These are phyloP conservation scores for Heliconius congener DNA, from an alignment of 1,140 invertebrate genomes.

Conservation along the genomic window DNA sequence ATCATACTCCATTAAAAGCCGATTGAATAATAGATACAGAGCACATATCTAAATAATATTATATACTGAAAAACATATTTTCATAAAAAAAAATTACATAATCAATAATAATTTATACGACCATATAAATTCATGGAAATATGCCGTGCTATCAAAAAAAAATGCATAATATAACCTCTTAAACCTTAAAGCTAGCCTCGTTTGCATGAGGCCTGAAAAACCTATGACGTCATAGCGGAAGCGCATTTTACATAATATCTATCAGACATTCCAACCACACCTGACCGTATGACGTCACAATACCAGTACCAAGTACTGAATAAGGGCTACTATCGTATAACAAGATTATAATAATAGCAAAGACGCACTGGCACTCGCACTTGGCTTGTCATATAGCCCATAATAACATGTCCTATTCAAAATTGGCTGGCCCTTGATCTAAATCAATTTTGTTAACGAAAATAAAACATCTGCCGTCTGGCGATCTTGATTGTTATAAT, in stretches of 20 bases:
- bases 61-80: no score
- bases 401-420: conserved; percentile 53
- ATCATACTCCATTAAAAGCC: no score
- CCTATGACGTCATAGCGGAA: conserved; percentile 46
- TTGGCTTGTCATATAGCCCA: conserved; percentile 47
- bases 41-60: no score
- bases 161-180: conserved; percentile 1
- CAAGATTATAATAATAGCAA: conserved; percentile 63
- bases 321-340: conserved; percentile 51
- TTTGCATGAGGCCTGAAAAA: conserved; percentile 25
- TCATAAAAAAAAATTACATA: not conserved
- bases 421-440: conserved; percentile 67
- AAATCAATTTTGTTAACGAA: conserved; percentile 56
- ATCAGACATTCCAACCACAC: conserved; percentile 52
- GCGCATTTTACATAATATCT: conserved; percentile 51
- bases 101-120: not conserved
- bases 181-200: not conserved
- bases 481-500: not conserved
- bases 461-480: conserved; percentile 44
- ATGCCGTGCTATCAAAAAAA: not conserved
- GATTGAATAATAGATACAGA: no score
- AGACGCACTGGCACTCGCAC: conserved; percentile 54
- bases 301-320: conserved; percentile 30
- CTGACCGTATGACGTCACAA: conserved; percentile 46
- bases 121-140: not conserved